These are phyloP conservation scores for Ficedula albicollis DNA, from an alignment of 2,797 vertebrate genomes.

Conservation along the genomic window DNA sequence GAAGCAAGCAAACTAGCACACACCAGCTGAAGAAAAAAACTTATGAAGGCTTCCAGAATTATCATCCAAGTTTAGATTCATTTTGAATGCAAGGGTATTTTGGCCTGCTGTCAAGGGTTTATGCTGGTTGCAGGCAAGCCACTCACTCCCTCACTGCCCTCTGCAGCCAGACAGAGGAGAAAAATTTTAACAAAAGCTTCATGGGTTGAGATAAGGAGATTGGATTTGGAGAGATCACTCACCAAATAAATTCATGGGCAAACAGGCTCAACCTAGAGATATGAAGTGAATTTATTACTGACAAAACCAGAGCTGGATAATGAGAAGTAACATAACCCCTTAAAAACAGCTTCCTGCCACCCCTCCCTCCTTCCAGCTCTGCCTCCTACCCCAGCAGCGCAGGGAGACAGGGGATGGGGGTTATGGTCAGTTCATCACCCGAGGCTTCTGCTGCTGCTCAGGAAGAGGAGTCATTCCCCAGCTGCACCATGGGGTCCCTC, in stretches of 20 bases:
- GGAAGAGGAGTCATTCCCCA: not conserved
- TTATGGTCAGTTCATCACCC: not conserved
- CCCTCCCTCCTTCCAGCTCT: not conserved
- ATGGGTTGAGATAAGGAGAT: not conserved
- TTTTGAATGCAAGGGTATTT: not conserved
- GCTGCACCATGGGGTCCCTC: not conserved
- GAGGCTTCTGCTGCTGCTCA: not conserved
- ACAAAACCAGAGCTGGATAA: not conserved
- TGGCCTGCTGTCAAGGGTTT: not conserved
- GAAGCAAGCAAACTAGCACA: not conserved
- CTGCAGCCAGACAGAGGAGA: not conserved
- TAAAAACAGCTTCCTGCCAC: not conserved
- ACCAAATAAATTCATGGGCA: too few relatives aligned
- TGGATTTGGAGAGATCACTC: not conserved
- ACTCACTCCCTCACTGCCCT: not conserved
- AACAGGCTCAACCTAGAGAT: not conserved
- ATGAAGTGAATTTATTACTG: not conserved
- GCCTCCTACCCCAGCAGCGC: not conserved
- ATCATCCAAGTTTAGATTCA: not conserved
- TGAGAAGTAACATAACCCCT: not conserved
- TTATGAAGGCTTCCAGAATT: not conserved
- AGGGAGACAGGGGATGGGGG: not conserved
- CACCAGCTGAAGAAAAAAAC: not conserved
- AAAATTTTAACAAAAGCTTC: not conserved
- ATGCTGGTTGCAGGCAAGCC: rapidly evolving